Evolutionary conservation across 2,797 vertebrate genomes (phyloP).

Genomic region (Astyanax mexicanus): DNA sequence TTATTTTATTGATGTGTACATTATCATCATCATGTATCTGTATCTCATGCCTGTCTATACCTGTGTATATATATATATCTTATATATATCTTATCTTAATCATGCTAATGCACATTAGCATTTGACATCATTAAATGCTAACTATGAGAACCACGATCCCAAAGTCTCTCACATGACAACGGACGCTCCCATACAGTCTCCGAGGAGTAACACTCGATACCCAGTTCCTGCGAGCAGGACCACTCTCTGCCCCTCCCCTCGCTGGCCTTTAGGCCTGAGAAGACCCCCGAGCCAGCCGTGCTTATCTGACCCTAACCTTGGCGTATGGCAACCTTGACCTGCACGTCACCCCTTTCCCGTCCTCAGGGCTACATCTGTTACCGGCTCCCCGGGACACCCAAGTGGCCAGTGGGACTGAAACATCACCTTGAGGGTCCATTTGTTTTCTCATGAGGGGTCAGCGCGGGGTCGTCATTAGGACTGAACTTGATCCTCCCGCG

Average conservation of each 20-base stretch:
- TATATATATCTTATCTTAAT: no score
- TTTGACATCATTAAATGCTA: slow-evolving; percentile 53
- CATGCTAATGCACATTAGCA: neutral
- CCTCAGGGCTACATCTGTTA: slow-evolving; percentile 86
- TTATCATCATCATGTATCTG: no score
- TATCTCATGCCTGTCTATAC: no score
- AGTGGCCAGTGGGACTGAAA: slow-evolving; percentile 87
- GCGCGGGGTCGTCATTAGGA: slow-evolving; percentile 80
- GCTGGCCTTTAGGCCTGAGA: slow-evolving; percentile 78
- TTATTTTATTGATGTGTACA: no score
- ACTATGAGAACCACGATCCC: slow-evolving; percentile 51
- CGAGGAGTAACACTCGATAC: slow-evolving; percentile 80
- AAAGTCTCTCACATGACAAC: slow-evolving; percentile 70
- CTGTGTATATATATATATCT: no score
- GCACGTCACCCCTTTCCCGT: slow-evolving; percentile 80
- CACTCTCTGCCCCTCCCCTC: slow-evolving; percentile 62
- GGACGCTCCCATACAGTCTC: slow-evolving; percentile 66
- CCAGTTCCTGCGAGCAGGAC: slow-evolving; percentile 66
- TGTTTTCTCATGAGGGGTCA: slow-evolving; percentile 84
- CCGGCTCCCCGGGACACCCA: slow-evolving; percentile 79
- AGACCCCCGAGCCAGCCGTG: slow-evolving; percentile 77
- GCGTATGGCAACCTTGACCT: slow-evolving; percentile 89
- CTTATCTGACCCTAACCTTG: slow-evolving; percentile 89
- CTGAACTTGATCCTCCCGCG: slow-evolving; percentile 84
- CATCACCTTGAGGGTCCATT: slow-evolving; percentile 87